Evolutionary conservation across 2,113 vertebrate genomes (phyloP), one percentile per base, ranked within the genome.

Genomic region (Steatornis caripensis): DNA sequence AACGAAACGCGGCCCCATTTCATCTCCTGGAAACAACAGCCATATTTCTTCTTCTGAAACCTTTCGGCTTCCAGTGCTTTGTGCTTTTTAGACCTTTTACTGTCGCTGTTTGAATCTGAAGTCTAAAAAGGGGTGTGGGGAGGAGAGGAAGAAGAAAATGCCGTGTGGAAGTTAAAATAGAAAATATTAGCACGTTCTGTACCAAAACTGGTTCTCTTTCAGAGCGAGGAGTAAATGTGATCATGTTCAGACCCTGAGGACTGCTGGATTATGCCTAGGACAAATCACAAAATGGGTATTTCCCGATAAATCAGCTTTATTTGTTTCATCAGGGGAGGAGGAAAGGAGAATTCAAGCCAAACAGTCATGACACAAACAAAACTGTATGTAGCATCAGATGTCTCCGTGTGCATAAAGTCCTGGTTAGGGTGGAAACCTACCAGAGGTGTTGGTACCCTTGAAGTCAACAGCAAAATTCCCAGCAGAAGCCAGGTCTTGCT

Each of bases 331-430:
- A 4, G 29, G 60, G 54, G 43, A 78, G 49, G 34, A 70, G 13
- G 64, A 57, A 51, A 75, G 37, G 55, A 65, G 66, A 41, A 51
- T 45, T 45, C 12, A 16, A 30, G 32, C 10, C 64, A n/a, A 41
- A 4, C 8, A 32, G 65, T 17, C 39, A 7, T 1, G 2, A 74
- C 86, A 46, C 39, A 32, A 46, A 15, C 24, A 34, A 3, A 90
- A 1, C 27, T 19, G 20, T 53, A 3, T 9, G 3, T 11, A 53
- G 32, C 61, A n/a, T 8, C 66, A n/a, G 2, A 18, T 11, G 10
- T 10, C n/a, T 53, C 22, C 24, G 19, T 26, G 34, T 22, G 54
- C 1, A 0, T 5, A 11, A 23, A 22, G 21, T 1, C 9, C 0
- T 0, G 55, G 27, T 12, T 15, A 46, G 41, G 64, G 17, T 2